These are phyloP conservation scores for Meloidogyne floridensis DNA, from an alignment of 1,140 invertebrate species.

Conservation along the genomic window DNA sequence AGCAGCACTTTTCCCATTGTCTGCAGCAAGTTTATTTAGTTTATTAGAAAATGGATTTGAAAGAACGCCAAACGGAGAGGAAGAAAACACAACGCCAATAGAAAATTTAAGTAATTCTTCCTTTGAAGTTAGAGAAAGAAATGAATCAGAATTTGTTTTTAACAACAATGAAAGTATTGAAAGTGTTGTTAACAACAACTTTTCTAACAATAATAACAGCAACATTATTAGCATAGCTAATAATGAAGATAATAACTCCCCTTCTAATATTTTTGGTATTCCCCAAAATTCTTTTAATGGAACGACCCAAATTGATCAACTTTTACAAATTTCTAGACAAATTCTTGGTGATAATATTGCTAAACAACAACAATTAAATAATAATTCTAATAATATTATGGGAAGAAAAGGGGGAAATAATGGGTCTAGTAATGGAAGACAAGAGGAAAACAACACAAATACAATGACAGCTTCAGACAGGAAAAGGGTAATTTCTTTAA, in stretches of 20 bases:
- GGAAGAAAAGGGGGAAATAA: not conserved
- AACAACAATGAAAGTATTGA: conserved; percentile 17
- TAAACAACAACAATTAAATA: conserved; percentile 22
- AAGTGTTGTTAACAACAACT: not conserved
- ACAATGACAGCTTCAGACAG: not conserved
- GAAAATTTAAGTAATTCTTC: conserved; percentile 4
- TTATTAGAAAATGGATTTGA: conserved; percentile 17
- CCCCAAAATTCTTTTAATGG: not conserved
- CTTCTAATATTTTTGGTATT: not conserved
- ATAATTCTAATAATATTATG: not conserved
- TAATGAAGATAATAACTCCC: not conserved
- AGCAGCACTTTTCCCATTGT: conserved; percentile 11
- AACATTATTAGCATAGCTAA: conserved; percentile 7
- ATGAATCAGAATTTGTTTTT: conserved; percentile 13
- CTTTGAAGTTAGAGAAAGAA: conserved; percentile 13
- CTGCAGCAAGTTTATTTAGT: conserved; percentile 21
- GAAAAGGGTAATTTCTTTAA: not conserved
- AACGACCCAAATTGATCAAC: conserved; percentile 16
- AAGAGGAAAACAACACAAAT: conserved; percentile 7
- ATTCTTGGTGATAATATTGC: conserved; percentile 15
- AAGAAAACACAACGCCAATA: conserved; percentile 7
- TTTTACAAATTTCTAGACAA: conserved; percentile 28
- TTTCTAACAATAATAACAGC: not conserved
- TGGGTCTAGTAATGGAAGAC: not conserved
- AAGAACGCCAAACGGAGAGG: conserved; percentile 11